A percentile compares a stretch with the other conserved stretches of the same genome.
phyloP scores from a whole-genome alignment of 2,113 vertebrate species.

The Poecile atricapillus region DNA sequence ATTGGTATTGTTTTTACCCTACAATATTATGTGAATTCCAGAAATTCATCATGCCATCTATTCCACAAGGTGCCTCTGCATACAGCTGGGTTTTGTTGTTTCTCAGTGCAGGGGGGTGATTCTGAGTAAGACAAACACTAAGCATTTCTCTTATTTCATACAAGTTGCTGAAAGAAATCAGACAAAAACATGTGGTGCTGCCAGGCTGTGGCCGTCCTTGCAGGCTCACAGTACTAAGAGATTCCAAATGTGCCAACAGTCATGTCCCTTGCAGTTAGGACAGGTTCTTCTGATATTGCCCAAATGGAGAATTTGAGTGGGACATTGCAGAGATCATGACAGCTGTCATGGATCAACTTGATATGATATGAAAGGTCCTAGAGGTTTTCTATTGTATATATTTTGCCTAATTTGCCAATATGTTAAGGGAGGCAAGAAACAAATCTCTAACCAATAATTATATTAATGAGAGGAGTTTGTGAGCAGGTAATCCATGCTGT shows the following conservation, averaged over 20 bases:
- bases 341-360: background rate
- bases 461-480: background rate
- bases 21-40: background rate
- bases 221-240: background rate
- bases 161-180: conserved; percentile 17
- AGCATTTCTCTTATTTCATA: background rate
- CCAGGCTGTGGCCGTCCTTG: background rate
- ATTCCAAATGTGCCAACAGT: background rate
- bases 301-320: background rate
- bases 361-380: background rate
- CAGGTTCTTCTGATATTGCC: background rate
- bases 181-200: background rate
- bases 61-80: conserved; percentile 28
- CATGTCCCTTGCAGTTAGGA: background rate
- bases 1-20: background rate
- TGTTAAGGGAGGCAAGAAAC: background rate
- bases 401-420: background rate
- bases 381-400: background rate
- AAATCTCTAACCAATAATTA: background rate
- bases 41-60: background rate
- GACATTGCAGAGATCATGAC: background rate
- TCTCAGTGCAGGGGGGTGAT: background rate
- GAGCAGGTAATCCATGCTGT: background rate
- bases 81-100: conserved; percentile 30
- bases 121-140: background rate